A percentile compares a stretch with the other conserved stretches of the same genome.
Conservation (phyloP, 2,113 vertebrate species). For the Callipepla squamata region DNA sequence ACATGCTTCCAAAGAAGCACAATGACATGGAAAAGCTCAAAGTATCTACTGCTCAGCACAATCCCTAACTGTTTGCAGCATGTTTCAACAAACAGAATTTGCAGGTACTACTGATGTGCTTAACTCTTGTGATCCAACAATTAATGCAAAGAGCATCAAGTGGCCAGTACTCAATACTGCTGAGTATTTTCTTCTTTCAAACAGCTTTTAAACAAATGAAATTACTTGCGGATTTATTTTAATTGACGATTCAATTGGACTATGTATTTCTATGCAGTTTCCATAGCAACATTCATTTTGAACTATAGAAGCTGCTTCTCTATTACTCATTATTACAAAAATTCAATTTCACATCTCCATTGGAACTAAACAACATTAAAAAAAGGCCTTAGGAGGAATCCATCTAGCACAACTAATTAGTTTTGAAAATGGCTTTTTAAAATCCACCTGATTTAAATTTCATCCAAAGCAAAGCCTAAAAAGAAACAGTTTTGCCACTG, state of each 20-base stretch:
- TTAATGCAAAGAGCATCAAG: conserved; percentile 34
- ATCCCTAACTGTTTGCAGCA: neutral
- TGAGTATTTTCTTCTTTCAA: conserved; percentile 38
- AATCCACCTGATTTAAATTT: conserved; percentile 74
- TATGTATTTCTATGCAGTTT: conserved; percentile 77
- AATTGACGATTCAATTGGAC: conserved; percentile 75
- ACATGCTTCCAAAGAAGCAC: neutral
- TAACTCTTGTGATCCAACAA: conserved; percentile 12
- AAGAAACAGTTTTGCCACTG: conserved; percentile 54
- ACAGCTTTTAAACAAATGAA: conserved; percentile 76
- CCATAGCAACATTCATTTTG: conserved; percentile 82
- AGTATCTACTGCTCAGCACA: neutral
- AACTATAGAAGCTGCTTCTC: conserved; percentile 73
- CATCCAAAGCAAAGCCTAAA: conserved; percentile 57
- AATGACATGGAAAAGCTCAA: neutral
- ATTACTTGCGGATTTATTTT: conserved; percentile 77
- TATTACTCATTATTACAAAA: conserved; percentile 83
- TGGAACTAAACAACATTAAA: conserved; percentile 77
- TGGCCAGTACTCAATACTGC: conserved; percentile 29
- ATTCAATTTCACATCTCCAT: conserved; percentile 78
- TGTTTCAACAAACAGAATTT: conserved; percentile 9
- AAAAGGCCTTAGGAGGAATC: conserved; percentile 67
- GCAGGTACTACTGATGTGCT: neutral
- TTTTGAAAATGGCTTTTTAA: conserved; percentile 75
- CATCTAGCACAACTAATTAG: conserved; percentile 77